Evolutionary conservation across 2,888 invertebrate species (phyloP), one percentile per base, ranked within the genome.

Genomic region (Syritta pipiens): DNA sequence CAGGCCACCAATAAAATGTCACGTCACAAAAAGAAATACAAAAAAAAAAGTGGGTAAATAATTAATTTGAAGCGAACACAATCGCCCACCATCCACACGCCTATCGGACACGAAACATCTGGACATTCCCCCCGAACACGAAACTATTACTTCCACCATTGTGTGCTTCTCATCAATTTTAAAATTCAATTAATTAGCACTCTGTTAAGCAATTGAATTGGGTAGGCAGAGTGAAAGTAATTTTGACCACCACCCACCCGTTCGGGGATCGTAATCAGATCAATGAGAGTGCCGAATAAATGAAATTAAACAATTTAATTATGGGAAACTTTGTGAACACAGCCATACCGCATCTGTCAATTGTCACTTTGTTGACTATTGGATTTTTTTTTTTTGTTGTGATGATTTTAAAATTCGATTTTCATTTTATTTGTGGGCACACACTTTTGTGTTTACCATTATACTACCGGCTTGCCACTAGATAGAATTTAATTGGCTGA

Each of bases 171-270:
- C 59, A 71, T 71, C 65, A 71, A 67, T 77, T 77, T 71, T 60
- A 71, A 77, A 77, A 77, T 77, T 67, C 28, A 77, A 71, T 77
- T 72, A 77, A 77, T 60, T 77, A 72, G 59, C 68, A 55, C 48
- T 42, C 24, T 6, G 68, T 68, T 44, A 32, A 46, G 44, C 35
- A 55, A 68, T 55, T n/a, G n/a, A 44, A 44, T 10, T 42, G 17
- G 19, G 37, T 37, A 17, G 6, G 9, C 5, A 7, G 6, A 17
- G 6, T 7, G 12, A 48, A 48, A 51, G 49, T 63, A 26, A 26
- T 40, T 49, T 22, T 20, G 7, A 35, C n/a, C 20, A 42, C 6
- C 20, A 26, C 12, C 20, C 10, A 10, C 19, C 7, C 51, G 12
- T 10, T 10, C 32, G 17, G 37, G 17, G 14, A 37, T 17, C 37